These are phyloP conservation scores for Rhagonycha lutea DNA, from an alignment of 2,888 invertebrate species.

Conservation along the genomic window DNA sequence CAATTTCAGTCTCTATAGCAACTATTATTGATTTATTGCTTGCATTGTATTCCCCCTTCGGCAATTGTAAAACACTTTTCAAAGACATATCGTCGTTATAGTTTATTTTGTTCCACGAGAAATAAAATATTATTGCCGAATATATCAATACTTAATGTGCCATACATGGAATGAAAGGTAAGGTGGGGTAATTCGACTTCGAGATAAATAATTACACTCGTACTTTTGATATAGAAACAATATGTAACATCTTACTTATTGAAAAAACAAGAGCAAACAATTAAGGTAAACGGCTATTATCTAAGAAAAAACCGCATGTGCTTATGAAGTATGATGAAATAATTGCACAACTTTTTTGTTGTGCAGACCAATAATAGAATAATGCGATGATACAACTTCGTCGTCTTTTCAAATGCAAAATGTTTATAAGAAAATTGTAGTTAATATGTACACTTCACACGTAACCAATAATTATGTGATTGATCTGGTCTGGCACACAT, in stretches of 20 bases:
- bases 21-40: neutral
- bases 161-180: neutral
- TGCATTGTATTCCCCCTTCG: neutral
- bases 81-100: neutral
- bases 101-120: neutral
- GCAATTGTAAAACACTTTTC: neutral
- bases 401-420: neutral
- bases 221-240: neutral
- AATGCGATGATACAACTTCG: neutral
- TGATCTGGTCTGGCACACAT: neutral
- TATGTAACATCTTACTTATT: neutral
- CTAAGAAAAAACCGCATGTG: neutral
- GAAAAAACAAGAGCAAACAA: neutral
- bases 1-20: neutral
- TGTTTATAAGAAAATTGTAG: neutral
- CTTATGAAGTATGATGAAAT: neutral
- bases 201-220: neutral
- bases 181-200: neutral
- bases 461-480: neutral
- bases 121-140: neutral
- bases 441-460: neutral
- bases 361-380: neutral
- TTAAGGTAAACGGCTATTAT: neutral
- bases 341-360: neutral
- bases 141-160: too few species aligned